These are phyloP conservation scores for Mellivora capensis DNA, from an alignment of 2,113 vertebrate genomes.

Conservation along the genomic window DNA sequence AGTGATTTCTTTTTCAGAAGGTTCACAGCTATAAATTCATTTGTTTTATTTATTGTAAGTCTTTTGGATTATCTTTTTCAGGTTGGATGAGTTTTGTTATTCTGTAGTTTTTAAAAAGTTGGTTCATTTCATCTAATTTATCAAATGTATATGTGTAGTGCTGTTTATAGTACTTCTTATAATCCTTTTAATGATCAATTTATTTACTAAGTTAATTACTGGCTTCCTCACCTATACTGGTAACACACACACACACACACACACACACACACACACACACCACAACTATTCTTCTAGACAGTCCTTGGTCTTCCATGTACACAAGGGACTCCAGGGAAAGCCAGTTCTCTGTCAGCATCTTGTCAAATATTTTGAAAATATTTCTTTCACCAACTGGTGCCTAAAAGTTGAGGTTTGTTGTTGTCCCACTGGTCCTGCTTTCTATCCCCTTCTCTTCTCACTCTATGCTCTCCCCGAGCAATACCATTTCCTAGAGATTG, in stretches of 20 bases:
- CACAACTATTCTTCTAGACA: background rate
- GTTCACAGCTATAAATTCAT: background rate
- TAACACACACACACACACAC: background rate
- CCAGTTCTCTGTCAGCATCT: background rate
- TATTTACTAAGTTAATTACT: background rate
- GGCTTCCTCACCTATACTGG: background rate
- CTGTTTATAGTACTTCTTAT: background rate
- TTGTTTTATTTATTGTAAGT: background rate
- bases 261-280: background rate
- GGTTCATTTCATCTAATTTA: background rate
- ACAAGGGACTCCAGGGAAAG: background rate
- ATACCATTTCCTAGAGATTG: background rate
- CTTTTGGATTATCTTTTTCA: background rate
- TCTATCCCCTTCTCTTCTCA: background rate
- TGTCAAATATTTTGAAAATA: background rate
- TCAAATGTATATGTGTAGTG: background rate
- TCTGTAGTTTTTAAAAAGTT: background rate
- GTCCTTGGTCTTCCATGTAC: background rate
- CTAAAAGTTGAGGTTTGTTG: background rate
- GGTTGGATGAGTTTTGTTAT: background rate
- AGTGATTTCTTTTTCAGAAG: background rate
- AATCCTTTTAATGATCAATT: background rate
- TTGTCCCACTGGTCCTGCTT: rapidly evolving
- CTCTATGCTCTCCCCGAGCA: background rate
- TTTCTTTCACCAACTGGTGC: background rate